phyloP scores from a whole-genome alignment of 2,888 invertebrate species.

The Achlya flavicornis region DNA sequence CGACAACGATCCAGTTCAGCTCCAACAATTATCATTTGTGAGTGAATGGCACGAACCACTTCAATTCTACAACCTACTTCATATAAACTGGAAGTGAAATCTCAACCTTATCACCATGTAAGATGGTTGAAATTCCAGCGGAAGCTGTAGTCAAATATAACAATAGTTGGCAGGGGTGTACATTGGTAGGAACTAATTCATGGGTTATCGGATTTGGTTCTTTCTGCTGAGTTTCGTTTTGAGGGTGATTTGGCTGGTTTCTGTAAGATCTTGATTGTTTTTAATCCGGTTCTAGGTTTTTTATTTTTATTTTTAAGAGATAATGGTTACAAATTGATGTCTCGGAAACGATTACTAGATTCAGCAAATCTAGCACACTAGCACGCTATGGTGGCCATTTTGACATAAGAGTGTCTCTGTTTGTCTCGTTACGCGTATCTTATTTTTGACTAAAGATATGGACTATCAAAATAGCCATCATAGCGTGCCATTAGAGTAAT shows the following conservation, averaged over 20 bases:
- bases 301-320: background rate
- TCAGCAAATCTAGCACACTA: too few relatives aligned
- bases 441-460: too few relatives aligned
- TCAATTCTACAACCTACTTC: conserved; percentile 5
- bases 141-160: background rate
- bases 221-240: conserved; percentile 9
- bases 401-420: too few relatives aligned
- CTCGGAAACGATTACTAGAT: too few relatives aligned
- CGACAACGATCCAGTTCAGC: background rate
- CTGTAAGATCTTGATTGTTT: conserved; percentile 3
- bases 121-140: background rate
- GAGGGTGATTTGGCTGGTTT: conserved; percentile 2
- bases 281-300: conserved; percentile 1
- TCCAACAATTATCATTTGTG: conserved; percentile 5
- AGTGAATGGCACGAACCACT: conserved; percentile 2
- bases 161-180: conserved; percentile 8
- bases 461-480: too few relatives aligned
- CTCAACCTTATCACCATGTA: background rate
- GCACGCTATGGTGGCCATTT: too few relatives aligned
- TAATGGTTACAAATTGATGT: background rate
- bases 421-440: too few relatives aligned
- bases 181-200: conserved; percentile 9
- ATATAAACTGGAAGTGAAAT: background rate
- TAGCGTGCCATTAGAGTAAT: too few relatives aligned
- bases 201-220: conserved; percentile 12